Conservation (phyloP, 2,797 vertebrate genomes). For the Geotrypetes seraphini region DNA sequence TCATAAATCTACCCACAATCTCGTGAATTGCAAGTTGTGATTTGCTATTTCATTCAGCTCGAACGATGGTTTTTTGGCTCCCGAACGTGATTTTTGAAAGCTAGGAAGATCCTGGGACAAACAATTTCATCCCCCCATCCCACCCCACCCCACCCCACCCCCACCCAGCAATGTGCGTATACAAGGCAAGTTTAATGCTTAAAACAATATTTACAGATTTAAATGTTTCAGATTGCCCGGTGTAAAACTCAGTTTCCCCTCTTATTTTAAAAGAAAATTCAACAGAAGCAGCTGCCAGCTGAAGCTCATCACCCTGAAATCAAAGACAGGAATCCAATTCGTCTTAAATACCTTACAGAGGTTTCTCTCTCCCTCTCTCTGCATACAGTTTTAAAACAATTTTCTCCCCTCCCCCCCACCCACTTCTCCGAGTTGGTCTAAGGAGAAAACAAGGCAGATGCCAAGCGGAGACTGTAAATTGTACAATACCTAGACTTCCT, state of each 20-base stretch:
- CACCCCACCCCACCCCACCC: too few relatives aligned
- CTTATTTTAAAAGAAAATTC: slow-evolving; percentile 23
- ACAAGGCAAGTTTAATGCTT: slow-evolving; percentile 44
- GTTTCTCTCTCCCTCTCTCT: slow-evolving; percentile 5
- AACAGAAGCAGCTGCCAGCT: slow-evolving; percentile 13
- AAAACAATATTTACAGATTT: slow-evolving; percentile 33
- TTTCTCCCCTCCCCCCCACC: slow-evolving; percentile 5
- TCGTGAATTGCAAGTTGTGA: too few relatives aligned
- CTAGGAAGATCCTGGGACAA: too few relatives aligned
- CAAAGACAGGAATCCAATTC: slow-evolving; percentile 28
- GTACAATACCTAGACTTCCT: background rate
- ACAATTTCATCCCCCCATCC: slow-evolving; percentile 48
- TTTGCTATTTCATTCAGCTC: slow-evolving; percentile 63
- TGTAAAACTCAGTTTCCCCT: slow-evolving; percentile 31
- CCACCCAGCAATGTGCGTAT: slow-evolving; percentile 55
- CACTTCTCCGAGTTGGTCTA: background rate
- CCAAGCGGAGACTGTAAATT: background rate
- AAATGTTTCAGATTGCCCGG: slow-evolving; percentile 31
- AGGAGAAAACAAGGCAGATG: background rate
- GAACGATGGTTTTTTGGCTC: slow-evolving; percentile 30
- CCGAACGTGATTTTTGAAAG: slow-evolving; percentile 42
- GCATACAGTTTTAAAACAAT: background rate
- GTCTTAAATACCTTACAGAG: slow-evolving; percentile 7
- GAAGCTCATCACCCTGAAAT: background rate
- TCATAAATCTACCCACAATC: slow-evolving; percentile 73